These are phyloP conservation scores for Halictus quadricinctus DNA, from an alignment of 2,888 invertebrate species.

Conservation along the genomic window DNA sequence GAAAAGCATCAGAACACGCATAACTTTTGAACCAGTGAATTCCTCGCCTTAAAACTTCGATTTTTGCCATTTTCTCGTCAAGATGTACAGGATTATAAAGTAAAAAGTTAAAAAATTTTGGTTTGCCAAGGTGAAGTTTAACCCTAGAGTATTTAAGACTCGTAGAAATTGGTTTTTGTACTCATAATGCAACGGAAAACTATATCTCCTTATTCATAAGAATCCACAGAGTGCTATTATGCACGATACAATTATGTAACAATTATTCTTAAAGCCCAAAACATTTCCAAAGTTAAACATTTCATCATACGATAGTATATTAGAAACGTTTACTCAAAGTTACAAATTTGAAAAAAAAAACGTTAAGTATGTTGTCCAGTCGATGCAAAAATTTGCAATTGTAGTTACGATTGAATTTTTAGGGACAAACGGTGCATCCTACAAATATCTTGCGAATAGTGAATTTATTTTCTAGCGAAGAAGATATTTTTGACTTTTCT, in stretches of 20 bases:
- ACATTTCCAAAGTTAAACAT: too few relatives aligned
- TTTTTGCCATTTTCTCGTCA: too few relatives aligned
- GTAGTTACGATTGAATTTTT: neutral
- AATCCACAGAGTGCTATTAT: neutral
- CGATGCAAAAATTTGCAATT: neutral
- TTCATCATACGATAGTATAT: too few relatives aligned
- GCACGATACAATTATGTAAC: neutral
- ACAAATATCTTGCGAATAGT: constrained; percentile 9
- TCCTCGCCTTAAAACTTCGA: too few relatives aligned
- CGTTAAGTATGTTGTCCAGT: neutral
- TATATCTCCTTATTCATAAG: neutral
- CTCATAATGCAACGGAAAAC: neutral
- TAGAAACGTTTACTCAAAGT: neutral
- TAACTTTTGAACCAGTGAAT: too few relatives aligned
- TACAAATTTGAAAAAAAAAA: neutral
- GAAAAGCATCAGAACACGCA: neutral
- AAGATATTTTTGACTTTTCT: constrained; percentile 10
- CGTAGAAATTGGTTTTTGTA: neutral
- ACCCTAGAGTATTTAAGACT: too few relatives aligned
- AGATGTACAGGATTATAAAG: too few relatives aligned
- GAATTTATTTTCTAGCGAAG: neutral
- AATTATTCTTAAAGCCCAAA: neutral
- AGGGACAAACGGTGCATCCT: neutral
- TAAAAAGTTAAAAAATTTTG: too few relatives aligned
- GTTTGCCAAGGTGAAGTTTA: too few relatives aligned